Conservation (phyloP, 1,140 invertebrate species). For the Spodoptera frugiperda region DNA sequence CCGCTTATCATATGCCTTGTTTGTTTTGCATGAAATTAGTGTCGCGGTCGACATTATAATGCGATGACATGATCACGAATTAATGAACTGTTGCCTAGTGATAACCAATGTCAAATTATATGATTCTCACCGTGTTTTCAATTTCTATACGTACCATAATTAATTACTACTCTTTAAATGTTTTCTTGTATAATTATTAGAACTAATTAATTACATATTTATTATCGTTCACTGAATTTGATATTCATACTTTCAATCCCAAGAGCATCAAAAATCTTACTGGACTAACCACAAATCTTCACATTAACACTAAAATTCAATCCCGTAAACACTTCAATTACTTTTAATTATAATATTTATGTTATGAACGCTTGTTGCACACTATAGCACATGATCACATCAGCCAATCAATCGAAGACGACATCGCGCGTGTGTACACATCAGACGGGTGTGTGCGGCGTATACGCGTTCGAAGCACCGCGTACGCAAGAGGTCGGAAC, state of each 20-base stretch:
- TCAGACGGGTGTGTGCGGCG: slow-evolving; percentile 31
- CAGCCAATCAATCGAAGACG: slow-evolving; percentile 41
- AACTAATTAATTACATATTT: too few species aligned
- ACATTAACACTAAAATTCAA: not conserved
- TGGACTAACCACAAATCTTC: slow-evolving; percentile 1
- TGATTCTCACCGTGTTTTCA: slow-evolving; percentile 1
- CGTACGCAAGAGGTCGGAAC: slow-evolving; percentile 61
- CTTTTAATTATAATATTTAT: slow-evolving; percentile 28
- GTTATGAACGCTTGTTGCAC: slow-evolving; percentile 34
- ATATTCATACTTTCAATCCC: slow-evolving; percentile 6
- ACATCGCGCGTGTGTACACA: slow-evolving; percentile 44
- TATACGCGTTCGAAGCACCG: slow-evolving; percentile 48
- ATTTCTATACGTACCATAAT: too few species aligned
- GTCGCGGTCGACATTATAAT: slow-evolving; percentile 69
- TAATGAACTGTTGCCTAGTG: slow-evolving; percentile 60
- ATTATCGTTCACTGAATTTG: too few species aligned
- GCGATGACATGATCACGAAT: slow-evolving; percentile 66
- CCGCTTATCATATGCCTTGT: slow-evolving; percentile 68
- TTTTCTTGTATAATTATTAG: too few species aligned
- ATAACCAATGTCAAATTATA: slow-evolving; percentile 52
- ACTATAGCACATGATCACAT: slow-evolving; percentile 49
- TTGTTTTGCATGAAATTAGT: slow-evolving; percentile 79
- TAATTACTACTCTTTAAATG: too few species aligned
- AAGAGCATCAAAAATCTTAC: slow-evolving; percentile 15
- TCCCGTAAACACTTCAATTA: slow-evolving; percentile 5